Conservation (phyloP, 2,888 invertebrate species). For the Lithophane leautieri region DNA sequence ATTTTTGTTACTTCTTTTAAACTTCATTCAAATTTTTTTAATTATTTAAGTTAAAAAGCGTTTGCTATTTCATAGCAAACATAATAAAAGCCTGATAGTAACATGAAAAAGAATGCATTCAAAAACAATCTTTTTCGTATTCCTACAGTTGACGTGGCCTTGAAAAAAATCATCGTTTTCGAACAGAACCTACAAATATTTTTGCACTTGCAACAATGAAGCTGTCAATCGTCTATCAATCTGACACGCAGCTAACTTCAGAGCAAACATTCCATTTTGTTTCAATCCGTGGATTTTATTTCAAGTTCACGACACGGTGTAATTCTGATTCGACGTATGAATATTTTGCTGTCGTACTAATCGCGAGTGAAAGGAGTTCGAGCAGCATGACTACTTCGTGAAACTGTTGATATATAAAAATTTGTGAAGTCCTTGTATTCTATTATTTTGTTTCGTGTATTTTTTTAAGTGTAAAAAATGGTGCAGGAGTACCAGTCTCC, state of each 20-base stretch:
- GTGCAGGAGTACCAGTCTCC: constrained; percentile 99
- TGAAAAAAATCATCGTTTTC: constrained; percentile 15
- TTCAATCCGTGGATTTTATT: constrained; percentile 73
- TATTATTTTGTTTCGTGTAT: constrained; percentile 75
- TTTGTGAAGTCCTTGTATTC: constrained; percentile 78
- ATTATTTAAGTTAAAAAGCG: not conserved
- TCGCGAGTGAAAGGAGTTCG: constrained; percentile 80
- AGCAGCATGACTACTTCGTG: constrained; percentile 83
- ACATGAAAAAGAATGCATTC: not conserved
- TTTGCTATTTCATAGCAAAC: not conserved
- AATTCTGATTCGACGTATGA: constrained; percentile 74
- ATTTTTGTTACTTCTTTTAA: not conserved
- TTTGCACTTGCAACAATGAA: constrained; percentile 47
- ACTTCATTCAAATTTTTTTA: not conserved
- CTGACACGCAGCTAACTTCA: constrained; percentile 73
- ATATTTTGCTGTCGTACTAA: constrained; percentile 79
- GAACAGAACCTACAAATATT: constrained; percentile 19
- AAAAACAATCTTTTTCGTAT: not conserved
- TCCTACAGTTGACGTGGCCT: not conserved
- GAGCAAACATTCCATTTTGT: constrained; percentile 78
- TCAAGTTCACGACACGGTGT: constrained; percentile 79
- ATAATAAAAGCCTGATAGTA: too few species aligned
- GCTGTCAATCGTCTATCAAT: constrained; percentile 63
- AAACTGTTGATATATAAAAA: constrained; percentile 72
- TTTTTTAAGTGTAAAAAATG: constrained; percentile 91